Percentiles rank a stretch among this genome's conserved stretches.
Conservation (phyloP, 2,888 invertebrate species). For the Pardosa pseudoannulata region DNA sequence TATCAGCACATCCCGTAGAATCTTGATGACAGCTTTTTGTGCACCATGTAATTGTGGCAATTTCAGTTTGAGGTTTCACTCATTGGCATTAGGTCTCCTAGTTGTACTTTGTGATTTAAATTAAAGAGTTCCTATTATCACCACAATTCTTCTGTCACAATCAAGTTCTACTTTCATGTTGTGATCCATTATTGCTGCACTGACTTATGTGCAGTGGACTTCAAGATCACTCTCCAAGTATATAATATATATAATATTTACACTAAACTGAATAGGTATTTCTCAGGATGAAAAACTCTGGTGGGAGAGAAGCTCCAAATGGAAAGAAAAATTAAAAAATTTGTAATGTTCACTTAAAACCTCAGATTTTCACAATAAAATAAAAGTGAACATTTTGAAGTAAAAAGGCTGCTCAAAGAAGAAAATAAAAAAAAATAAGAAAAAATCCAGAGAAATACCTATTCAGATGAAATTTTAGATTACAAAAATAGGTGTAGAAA, state of each 20-base stretch:
- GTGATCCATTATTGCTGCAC: conserved; percentile 20
- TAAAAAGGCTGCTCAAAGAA: conserved; percentile 44
- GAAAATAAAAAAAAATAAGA: conserved; percentile 21
- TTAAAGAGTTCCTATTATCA: conserved; percentile 27
- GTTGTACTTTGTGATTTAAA: not conserved
- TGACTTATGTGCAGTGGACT: conserved; percentile 31
- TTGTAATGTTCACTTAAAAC: conserved; percentile 63
- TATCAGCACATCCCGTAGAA: conserved; percentile 19
- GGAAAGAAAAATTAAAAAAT: conserved; percentile 12
- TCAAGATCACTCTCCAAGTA: conserved; percentile 44
- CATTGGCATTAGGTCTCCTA: conserved; percentile 51
- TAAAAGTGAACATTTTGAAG: conserved; percentile 55
- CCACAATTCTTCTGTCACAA: conserved; percentile 9
- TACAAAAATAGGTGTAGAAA: conserved; percentile 73
- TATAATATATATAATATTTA: conserved; percentile 60
- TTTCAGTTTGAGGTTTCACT: conserved; percentile 30
- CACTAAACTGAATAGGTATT: conserved; percentile 57
- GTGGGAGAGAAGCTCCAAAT: not conserved
- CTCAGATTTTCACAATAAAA: conserved; percentile 52
- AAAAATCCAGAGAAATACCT: conserved; percentile 59
- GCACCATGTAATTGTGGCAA: conserved; percentile 32
- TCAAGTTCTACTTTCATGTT: not conserved
- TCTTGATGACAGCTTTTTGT: conserved; percentile 32
- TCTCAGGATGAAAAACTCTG: conserved; percentile 36
- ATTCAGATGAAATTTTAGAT: conserved; percentile 52